These are phyloP conservation scores for Argyresthia albistria DNA, from an alignment of 2,888 invertebrate species.

Conservation along the genomic window DNA sequence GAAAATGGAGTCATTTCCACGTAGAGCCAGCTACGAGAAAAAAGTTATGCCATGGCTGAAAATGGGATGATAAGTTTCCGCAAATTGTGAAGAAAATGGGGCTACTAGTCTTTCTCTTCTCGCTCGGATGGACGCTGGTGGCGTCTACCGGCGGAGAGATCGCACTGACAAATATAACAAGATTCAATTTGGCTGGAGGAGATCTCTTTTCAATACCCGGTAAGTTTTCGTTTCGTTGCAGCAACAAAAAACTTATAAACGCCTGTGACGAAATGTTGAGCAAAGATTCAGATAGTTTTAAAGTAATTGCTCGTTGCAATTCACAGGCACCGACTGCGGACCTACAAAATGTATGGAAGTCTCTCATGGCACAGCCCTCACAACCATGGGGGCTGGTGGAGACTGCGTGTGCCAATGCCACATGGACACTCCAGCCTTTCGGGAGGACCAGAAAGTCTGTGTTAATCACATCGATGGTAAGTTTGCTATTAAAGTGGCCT, in stretches of 20 bases:
- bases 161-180: constrained; percentile 65
- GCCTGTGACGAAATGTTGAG: background rate
- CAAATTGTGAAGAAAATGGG: background rate
- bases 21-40: background rate
- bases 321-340: constrained; percentile 68
- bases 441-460: constrained; percentile 81
- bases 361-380: constrained; percentile 76
- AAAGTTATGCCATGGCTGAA: background rate
- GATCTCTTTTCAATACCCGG: constrained; percentile 73
- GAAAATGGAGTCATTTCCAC: background rate
- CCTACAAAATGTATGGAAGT: constrained; percentile 77
- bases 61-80: background rate
- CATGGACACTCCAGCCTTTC: constrained; percentile 76
- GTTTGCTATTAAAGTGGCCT: background rate
- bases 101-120: constrained; percentile 10
- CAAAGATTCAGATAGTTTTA: too few species aligned
- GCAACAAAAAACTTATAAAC: background rate
- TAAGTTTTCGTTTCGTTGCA: constrained; percentile 25
- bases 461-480: constrained; percentile 82
- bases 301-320: too few species aligned
- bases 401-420: constrained; percentile 80
- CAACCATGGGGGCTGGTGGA: constrained; percentile 48
- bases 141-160: constrained; percentile 37
- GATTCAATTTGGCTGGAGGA: constrained; percentile 63
- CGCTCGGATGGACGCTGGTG: constrained; percentile 19